phyloP scores from a whole-genome alignment of 2,888 invertebrate species.

The Drosophila peninsularis region DNA sequence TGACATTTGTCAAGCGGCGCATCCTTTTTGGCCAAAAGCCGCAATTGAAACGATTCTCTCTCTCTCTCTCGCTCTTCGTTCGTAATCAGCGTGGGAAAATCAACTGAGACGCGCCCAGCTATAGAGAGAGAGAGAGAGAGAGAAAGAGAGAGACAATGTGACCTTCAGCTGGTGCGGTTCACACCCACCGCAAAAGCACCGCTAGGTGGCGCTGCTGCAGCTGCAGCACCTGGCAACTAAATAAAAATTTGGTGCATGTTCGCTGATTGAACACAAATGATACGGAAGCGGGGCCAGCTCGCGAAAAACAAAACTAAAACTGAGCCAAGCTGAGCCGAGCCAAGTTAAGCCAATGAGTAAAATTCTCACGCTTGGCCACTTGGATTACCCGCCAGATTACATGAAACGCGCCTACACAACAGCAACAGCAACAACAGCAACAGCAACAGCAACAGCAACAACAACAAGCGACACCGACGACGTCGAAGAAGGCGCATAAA shows the following conservation, averaged over 20 bases:
- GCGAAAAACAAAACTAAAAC: constrained; percentile 4
- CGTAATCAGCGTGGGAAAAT: constrained; percentile 63
- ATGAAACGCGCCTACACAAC: constrained; percentile 79
- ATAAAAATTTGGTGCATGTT: constrained; percentile 74
- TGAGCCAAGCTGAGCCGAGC: constrained; percentile 10
- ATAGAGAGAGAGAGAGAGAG: not conserved
- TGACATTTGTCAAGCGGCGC: constrained; percentile 69
- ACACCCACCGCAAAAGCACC: constrained; percentile 55
- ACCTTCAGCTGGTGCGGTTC: constrained; percentile 59
- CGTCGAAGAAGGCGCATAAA: constrained; percentile 67
- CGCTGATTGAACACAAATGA: constrained; percentile 78
- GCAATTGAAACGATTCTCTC: constrained; percentile 7
- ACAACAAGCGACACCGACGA: constrained; percentile 33
- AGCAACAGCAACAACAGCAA: constrained; percentile 37
- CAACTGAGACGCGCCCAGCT: constrained; percentile 19
- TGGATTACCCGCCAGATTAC: constrained; percentile 80
- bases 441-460: constrained; percentile 29
- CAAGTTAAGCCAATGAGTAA: constrained; percentile 68
- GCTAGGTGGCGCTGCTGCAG: constrained; percentile 66
- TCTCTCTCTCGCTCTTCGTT: constrained; percentile 30
- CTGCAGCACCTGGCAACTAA: constrained; percentile 73
- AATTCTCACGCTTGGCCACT: constrained; percentile 80
- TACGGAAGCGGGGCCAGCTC: constrained; percentile 54
- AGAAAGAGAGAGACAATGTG: constrained; percentile 5
- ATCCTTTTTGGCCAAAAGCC: constrained; percentile 59